Conservation (phyloP, 2,797 vertebrate species). For the Cheirogaleus major region DNA sequence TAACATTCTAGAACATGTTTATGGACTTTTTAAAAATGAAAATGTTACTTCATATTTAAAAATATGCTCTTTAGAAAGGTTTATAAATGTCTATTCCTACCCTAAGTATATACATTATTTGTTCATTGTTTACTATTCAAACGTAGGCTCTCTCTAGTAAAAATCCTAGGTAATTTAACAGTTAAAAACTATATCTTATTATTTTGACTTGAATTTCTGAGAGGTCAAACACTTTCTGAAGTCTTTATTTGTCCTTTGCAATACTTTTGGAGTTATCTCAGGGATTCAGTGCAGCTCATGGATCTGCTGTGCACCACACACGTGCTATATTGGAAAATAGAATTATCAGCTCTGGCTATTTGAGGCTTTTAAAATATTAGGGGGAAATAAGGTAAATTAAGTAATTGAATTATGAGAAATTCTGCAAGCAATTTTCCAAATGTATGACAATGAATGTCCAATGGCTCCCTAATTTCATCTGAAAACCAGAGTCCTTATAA, state of each 20-base stretch:
- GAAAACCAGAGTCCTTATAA: neutral
- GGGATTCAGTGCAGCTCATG: neutral
- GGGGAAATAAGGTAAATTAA: neutral
- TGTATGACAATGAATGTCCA: neutral
- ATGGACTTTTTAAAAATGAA: neutral
- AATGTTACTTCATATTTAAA: neutral
- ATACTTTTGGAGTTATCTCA: neutral
- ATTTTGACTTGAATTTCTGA: neutral
- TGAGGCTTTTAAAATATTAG: neutral
- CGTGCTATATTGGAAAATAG: neutral
- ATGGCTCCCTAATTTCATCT: rapidly evolving
- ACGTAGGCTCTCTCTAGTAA: neutral
- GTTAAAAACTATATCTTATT: neutral
- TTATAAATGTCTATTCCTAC: neutral
- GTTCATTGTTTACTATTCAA: neutral
- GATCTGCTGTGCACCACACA: rapidly evolving
- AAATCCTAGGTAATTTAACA: neutral
- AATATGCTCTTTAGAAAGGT: neutral
- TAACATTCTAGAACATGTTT: neutral
- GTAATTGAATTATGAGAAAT: neutral
- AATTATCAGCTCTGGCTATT: neutral
- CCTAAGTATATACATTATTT: neutral
- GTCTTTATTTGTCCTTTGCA: neutral
- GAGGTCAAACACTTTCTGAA: neutral
- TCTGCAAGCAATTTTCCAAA: neutral